Conservation (phyloP, 2,888 invertebrate species). For the Nephrotoma appendiculata region DNA sequence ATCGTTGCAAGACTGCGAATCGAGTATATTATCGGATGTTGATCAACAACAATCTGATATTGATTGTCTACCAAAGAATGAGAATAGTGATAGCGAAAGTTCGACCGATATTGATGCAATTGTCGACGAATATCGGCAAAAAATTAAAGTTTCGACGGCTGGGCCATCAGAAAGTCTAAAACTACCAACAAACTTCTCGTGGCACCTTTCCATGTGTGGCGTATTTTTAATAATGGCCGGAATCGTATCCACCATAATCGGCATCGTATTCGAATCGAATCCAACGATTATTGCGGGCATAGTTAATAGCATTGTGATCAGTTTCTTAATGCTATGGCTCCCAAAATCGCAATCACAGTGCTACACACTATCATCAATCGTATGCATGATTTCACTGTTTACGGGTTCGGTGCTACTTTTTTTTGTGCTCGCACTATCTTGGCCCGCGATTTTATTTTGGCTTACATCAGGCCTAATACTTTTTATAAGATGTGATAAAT, state of each 20-base stretch:
- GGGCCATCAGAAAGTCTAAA: slow-evolving; percentile 30
- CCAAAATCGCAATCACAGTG: slow-evolving; percentile 28
- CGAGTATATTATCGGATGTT: slow-evolving; percentile 28
- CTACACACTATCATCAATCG: slow-evolving; percentile 23
- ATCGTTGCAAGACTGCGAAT: slow-evolving; percentile 25
- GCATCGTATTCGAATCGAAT: background rate
- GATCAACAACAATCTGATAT: slow-evolving; percentile 21
- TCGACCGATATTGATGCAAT: slow-evolving; percentile 66
- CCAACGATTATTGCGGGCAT: background rate
- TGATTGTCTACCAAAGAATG: slow-evolving; percentile 19
- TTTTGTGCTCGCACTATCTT: slow-evolving; percentile 26
- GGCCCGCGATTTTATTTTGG: slow-evolving; percentile 31
- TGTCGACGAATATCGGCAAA: slow-evolving; percentile 60
- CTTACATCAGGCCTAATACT: slow-evolving; percentile 21
- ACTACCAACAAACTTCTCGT: slow-evolving; percentile 28
- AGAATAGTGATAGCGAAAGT: slow-evolving; percentile 50
- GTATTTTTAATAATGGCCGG: slow-evolving; percentile 24
- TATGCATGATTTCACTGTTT: slow-evolving; percentile 23
- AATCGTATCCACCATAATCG: slow-evolving; percentile 16
- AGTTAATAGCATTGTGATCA: background rate
- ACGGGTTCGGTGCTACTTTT: slow-evolving; percentile 23
- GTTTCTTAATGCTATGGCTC: slow-evolving; percentile 22
- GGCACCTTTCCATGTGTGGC: slow-evolving; percentile 28
- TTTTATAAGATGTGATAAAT: slow-evolving; percentile 27
- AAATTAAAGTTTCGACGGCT: slow-evolving; percentile 43